These are phyloP conservation scores for Pelochelys cantorii DNA, from an alignment of 2,797 vertebrate genomes.

Conservation along the genomic window DNA sequence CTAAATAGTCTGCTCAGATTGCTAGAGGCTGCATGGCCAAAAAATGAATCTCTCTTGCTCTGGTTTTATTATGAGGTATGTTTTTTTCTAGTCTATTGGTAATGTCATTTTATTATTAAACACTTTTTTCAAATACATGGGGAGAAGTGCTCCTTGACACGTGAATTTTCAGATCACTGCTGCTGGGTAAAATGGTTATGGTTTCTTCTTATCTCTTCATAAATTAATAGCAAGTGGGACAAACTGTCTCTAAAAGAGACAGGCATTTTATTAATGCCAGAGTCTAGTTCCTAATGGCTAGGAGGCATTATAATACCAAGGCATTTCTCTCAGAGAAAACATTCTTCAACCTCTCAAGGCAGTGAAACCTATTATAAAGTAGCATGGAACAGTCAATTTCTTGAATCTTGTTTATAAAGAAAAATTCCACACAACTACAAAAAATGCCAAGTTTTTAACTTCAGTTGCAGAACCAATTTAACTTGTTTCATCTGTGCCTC, in stretches of 20 bases:
- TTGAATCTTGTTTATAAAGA: constrained; percentile 9
- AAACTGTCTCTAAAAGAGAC: constrained; percentile 41
- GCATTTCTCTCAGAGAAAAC: constrained; percentile 40
- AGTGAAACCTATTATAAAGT: constrained; percentile 46
- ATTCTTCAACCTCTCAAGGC: constrained; percentile 54
- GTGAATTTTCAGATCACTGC: constrained; percentile 46
- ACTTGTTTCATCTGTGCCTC: neutral
- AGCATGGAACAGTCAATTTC: constrained; percentile 1
- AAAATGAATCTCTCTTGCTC: constrained; percentile 51
- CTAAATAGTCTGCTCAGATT: constrained; percentile 68
- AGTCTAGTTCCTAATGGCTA: constrained; percentile 42
- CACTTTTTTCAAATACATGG: constrained; percentile 31
- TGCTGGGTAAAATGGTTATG: constrained; percentile 53
- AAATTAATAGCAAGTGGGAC: constrained; percentile 68
- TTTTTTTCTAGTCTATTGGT: constrained; percentile 35
- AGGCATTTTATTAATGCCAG: constrained; percentile 60
- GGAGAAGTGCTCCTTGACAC: constrained; percentile 37
- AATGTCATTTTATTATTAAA: constrained; percentile 70
- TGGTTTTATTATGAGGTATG: constrained; percentile 62
- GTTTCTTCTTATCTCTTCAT: constrained; percentile 54
- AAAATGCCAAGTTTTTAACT: neutral
- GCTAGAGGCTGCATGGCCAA: constrained; percentile 58
- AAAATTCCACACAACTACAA: neutral
- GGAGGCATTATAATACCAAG: constrained; percentile 25
- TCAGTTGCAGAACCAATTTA: constrained; percentile 1